Evolutionary conservation across 92 coral and sea anemone genomes (phyloP), one percentile per base, ranked within the genome.

Genomic region (Palythoa caribaeorum): DNA sequence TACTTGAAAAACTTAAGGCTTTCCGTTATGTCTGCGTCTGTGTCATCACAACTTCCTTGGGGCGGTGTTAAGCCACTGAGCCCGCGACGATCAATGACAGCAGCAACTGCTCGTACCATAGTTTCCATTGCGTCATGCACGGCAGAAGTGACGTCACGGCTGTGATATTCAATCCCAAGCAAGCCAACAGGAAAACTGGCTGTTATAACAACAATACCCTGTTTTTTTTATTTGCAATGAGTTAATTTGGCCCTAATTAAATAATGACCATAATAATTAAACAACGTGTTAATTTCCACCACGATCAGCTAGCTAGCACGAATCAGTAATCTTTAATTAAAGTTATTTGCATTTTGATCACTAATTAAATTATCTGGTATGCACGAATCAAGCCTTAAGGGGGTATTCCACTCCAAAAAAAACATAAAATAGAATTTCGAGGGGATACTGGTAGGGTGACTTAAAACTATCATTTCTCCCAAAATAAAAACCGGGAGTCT

Each of bases 71-170:
- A 44, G 20, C 13, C 60, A 21, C 21, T 65, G 47, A 81, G 63
- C 86, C 86, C 86, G 13, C 63, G 76, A 65, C 17, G 48, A 47
- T 35, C 36, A 14, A 81, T 44, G 59, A 7, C 66, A 81, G 75
- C 86, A 69, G 86, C 76, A 48, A 81, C 71, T 65, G 75, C 86
- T 21, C 74, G 86, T 48, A 19, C 76, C 19, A 81, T 81, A n/a
- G 75, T 65, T 81, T 81, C 86, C 17, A 66, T 62, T 10, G 86
- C 74, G 62, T 81, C 86, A 3, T 81, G 73, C 14, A 81, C 74
- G 6, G 65, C 55, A 65, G 86, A 81, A 2, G 73, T 69, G 75
- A 81, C 20, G 76, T 81, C 44, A 65, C 54, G 15, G 14, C 59
- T 20, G 60, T 66, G 75, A 20, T 81, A 66, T 48, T 62, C 44